Evolutionary conservation across 2,888 invertebrate species (phyloP), one percentile per base, ranked within the genome.

Genomic region (Troilus luridus): DNA sequence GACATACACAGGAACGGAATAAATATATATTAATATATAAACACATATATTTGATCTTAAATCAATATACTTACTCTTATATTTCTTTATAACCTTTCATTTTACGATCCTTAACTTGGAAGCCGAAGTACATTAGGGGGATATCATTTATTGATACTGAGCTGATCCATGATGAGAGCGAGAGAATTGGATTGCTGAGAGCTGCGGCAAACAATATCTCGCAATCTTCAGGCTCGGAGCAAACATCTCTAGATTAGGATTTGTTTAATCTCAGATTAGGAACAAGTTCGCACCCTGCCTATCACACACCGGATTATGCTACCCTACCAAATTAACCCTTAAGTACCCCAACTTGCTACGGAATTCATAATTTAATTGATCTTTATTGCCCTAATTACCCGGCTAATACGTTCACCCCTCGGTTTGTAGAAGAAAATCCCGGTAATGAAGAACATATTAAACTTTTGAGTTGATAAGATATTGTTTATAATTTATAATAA

Each of bases 161-260:
- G 10, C 59, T 59, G 59, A 59, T 10, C 14, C 12, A 59, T 1
- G n/a, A n/a, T n/a, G n/a, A n/a, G n/a, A n/a, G n/a, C n/a, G n/a
- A n/a, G 59, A 59, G 12, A 3, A 12, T 14, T 3, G 7, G 59
- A 59, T 59, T 1, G 72, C 27, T 77, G 27, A 19, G 19, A 41
- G 41, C 41, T 19, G 72, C 5, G 41, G 72, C 72, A 77, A 77
- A 77, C 72, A 77, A 67, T 77, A 77, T 77, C 72, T 77, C 19
- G 27, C 72, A 77, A 77, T 41, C 72, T 77, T 27, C 41, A 41
- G 41, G 41, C 72, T 27, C 27, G 72, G 17, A 77, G 72, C 27
- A 77, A 77, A 77, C 67, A 77, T 77, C 72, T 77, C 17, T 77
- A 77, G 72, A 41, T 77, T 77, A 77, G 72, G 67, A 67, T 67